These are phyloP conservation scores for Metalampra italica DNA, from an alignment of 2,888 invertebrate genomes.

Conservation along the genomic window DNA sequence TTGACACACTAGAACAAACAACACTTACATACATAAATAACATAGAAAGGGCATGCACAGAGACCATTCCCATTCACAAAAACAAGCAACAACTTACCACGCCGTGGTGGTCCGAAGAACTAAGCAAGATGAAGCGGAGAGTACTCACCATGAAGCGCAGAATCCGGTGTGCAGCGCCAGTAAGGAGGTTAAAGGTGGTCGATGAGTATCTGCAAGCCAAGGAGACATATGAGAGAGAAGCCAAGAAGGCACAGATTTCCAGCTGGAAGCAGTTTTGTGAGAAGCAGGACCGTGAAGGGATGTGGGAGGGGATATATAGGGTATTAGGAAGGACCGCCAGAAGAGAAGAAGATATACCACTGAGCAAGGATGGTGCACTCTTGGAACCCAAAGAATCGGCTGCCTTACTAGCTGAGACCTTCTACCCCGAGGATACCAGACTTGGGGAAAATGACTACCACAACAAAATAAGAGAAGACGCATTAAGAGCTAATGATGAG, in stretches of 20 bases:
- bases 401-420: neutral
- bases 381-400: slow-evolving; percentile 5
- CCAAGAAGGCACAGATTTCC: slow-evolving; percentile 6
- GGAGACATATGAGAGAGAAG: slow-evolving; percentile 12
- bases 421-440: slow-evolving; percentile 7
- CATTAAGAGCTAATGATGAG: neutral
- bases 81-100: too few species aligned
- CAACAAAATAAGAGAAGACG: neutral
- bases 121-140: too few species aligned
- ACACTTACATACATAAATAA: too few species aligned
- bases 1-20: neutral
- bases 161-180: slow-evolving; percentile 12
- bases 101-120: too few species aligned
- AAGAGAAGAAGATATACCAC: neutral
- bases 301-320: slow-evolving; percentile 11
- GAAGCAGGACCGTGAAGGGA: slow-evolving; percentile 14
- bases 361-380: neutral
- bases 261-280: slow-evolving; percentile 21
- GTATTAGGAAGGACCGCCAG: neutral
- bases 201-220: slow-evolving; percentile 13
- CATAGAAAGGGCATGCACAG: too few species aligned
- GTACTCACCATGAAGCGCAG: too few species aligned
- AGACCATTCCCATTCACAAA: too few species aligned
- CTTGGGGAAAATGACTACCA: too few species aligned
- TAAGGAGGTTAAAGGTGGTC: slow-evolving; percentile 12